phyloP scores from a whole-genome alignment of 1,140 invertebrate species.

The Cardiocondyla obscurior region DNA sequence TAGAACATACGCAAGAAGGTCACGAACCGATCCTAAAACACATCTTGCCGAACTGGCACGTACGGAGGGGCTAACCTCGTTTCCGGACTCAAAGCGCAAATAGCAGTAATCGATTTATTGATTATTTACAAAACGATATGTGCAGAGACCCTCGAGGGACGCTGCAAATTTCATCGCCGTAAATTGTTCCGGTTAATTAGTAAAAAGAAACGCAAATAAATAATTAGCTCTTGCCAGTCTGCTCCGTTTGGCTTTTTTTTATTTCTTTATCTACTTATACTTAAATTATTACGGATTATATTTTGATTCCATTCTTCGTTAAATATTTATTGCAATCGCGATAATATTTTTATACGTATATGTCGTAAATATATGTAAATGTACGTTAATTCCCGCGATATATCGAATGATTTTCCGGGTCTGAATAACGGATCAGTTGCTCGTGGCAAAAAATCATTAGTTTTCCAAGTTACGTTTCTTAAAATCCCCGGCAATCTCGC shows the following conservation, averaged over 20 bases:
- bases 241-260: background rate
- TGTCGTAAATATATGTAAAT: background rate
- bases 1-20: constrained; percentile 39
- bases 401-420: background rate
- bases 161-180: constrained; percentile 4
- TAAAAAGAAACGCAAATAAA: background rate
- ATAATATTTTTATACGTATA: background rate
- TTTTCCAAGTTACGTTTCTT: constrained; percentile 16
- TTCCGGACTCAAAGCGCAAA: background rate
- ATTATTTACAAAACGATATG: constrained; percentile 49
- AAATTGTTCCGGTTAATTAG: constrained; percentile 3
- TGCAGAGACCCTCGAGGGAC: background rate
- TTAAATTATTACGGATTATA: background rate
- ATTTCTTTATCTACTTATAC: background rate
- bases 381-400: background rate
- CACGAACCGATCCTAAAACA: constrained; percentile 46
- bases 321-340: background rate
- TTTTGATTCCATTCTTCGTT: background rate
- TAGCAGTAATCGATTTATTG: constrained; percentile 50
- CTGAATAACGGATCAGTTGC: background rate
- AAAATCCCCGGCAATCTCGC: constrained; percentile 55
- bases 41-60: background rate
- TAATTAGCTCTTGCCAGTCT: background rate
- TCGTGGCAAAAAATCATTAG: background rate
- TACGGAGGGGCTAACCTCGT: constrained; percentile 19